Base-by-base conservation (phyloP, 2,888 invertebrate genomes). In the Euzetes globulus region DNA sequence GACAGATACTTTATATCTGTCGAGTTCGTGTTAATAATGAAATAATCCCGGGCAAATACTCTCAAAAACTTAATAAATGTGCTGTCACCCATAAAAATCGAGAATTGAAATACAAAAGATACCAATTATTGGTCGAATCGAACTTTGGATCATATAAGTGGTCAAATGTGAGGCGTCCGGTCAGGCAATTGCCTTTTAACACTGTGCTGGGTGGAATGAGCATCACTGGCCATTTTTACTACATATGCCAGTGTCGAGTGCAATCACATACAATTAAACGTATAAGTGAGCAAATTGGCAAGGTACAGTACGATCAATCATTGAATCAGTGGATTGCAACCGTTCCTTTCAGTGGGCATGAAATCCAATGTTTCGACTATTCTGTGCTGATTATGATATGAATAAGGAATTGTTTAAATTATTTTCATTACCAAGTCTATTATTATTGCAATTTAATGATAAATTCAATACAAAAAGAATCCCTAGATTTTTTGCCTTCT, bases 261-360 rank as follows among this genome's bases (percentile, higher is more conserved):
- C 70, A 55, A 13, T 70, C 52, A 15, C 52, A 71, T 13, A 17
- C 52, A 25, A 71, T 29, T 11, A 37, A 19, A 22, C 45, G 19
- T 4, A 71, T 63, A 9, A 74, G 74, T 29, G 74, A 74, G 27
- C 74, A 74, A 63, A 74, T 74, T 2, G 74, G 74, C 1, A 74
- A 74, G 55, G 71, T 74, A n/a, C 33, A 71, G 9, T 74, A 33
- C 37, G 71, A 71, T 45, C 29, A 71, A 22, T 58, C 50, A n/a
- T n/a, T 71, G 15, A 33, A 55, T n/a, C 70, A 74, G 47, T 74
- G 74, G 74, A 71, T 74, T 2, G 74, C 74, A 25, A 71, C 74
- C 45, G 47, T 74, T 33, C 74, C 74, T 0, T 74, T 74, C 71
- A 71, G 58, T 45, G 74, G 74, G 1, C 71, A 74, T 29, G 74